These are phyloP conservation scores for Sicus ferrugineus DNA, from an alignment of 2,888 invertebrate species.

Conservation along the genomic window DNA sequence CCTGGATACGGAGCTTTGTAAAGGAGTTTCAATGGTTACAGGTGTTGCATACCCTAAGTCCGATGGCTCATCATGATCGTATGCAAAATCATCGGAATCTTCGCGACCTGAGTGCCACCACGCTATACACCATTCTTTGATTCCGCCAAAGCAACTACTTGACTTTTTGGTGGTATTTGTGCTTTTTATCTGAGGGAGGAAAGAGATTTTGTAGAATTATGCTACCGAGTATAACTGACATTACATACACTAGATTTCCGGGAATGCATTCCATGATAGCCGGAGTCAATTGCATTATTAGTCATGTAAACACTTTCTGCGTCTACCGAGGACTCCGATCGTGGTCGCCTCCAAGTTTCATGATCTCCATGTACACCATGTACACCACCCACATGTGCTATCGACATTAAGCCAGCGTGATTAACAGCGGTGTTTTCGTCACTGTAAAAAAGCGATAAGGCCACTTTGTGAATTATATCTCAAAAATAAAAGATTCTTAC, in stretches of 20 bases:
- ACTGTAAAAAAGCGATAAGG: conserved; percentile 68
- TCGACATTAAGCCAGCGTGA: conserved; percentile 63
- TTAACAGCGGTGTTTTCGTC: conserved; percentile 78
- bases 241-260: conserved; percentile 64
- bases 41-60: conserved; percentile 81
- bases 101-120: conserved; percentile 92
- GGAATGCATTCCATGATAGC: conserved; percentile 62
- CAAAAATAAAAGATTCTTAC: too few species aligned
- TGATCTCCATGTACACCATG: conserved; percentile 65
- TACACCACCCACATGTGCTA: conserved; percentile 59
- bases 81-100: conserved; percentile 77
- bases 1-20: conserved; percentile 85
- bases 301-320: conserved; percentile 75
- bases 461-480: too few species aligned
- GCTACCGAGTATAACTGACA: not conserved
- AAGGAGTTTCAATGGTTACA: conserved; percentile 85
- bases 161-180: conserved; percentile 59
- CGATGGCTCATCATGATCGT: conserved; percentile 79
- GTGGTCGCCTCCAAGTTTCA: conserved; percentile 75
- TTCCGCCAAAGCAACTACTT: conserved; percentile 63
- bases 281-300: conserved; percentile 62
- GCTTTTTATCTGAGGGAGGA: conserved; percentile 57
- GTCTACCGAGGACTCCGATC: conserved; percentile 83
- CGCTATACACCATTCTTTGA: conserved; percentile 83
- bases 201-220: not conserved